Evolutionary conservation across 2,888 invertebrate genomes (phyloP), one percentile per base, ranked within the genome.

Genomic region (Pseudolycoriella hygida): DNA sequence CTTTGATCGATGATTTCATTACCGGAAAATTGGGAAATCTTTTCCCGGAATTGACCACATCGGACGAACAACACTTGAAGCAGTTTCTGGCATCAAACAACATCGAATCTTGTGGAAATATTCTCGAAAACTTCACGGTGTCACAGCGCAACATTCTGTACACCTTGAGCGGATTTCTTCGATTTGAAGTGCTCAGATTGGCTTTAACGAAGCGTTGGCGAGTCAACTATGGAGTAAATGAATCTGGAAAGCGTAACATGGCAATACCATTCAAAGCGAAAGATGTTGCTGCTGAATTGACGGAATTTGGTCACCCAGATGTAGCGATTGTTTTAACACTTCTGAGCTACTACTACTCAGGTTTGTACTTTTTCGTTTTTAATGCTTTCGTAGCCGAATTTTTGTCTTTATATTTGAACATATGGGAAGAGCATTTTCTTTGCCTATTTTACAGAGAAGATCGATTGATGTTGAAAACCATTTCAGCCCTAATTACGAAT

Each of bases 191-290:
- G 2, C 12, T 43, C 1, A 18, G 19, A 38, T 20, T 43, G 15
- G 38, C 19, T 2, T 20, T 43, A 18, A 43, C 17, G 11, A 17
- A 18, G 14, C 43, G 43, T 5, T 43, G 43, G 43, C 43, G 43
- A 10, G 43, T 43, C 2, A 43, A 43, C 20, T 43, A 43, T 37
- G 43, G 43, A 3, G 43, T 43, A 3, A 38, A 43, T 4, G 19
- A 14, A 8, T 19, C 17, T 6, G 34, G 37, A 2, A 15, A 2
- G 8, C 43, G 37, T 3, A 37, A 43, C 5, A 43, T 43, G 43
- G 43, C 43, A 1, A 20, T 43, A 8, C 43, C 43, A 15, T 43
- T 43, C 20, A 43, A 43, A 18, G 43, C 32, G 34, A 37, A 37
- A 12, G 37, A 37, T 12, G 37, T 37, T 3, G 37, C 37, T 4